Evolutionary conservation across 2,113 vertebrate genomes (phyloP).

Genomic region (Eptesicus fuscus): DNA sequence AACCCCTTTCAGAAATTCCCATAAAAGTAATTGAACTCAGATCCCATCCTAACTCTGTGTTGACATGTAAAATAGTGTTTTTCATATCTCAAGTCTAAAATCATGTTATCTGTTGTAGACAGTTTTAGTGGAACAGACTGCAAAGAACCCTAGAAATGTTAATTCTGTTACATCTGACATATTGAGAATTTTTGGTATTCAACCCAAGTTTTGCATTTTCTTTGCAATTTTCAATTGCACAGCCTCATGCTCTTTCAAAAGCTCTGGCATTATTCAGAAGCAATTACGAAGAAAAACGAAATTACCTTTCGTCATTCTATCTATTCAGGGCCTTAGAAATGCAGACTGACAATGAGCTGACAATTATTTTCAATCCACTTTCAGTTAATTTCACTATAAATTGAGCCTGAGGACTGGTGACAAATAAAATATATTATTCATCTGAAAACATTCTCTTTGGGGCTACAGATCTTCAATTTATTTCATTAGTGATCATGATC

Average conservation of each 20-base stretch:
- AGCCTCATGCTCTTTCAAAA: conserved; percentile 71
- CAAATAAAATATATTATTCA: conserved; percentile 77
- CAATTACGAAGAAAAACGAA: conserved; percentile 76
- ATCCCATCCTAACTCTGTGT: not conserved
- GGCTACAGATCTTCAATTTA: conserved; percentile 43
- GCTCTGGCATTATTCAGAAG: conserved; percentile 73
- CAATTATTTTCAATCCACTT: conserved; percentile 76
- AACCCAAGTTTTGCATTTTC: conserved; percentile 66
- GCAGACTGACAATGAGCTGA: conserved; percentile 62
- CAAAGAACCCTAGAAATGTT: conserved; percentile 62
- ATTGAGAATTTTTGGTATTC: conserved; percentile 70
- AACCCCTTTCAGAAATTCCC: conserved; percentile 26
- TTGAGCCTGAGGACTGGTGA: conserved; percentile 70
- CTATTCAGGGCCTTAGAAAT: conserved; percentile 62
- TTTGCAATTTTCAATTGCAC: conserved; percentile 67
- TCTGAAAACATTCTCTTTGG: conserved; percentile 72
- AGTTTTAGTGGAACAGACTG: conserved; percentile 61
- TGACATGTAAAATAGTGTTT: conserved; percentile 20
- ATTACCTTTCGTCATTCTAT: conserved; percentile 70
- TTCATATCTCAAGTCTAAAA: conserved; percentile 60
- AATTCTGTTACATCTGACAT: conserved; percentile 72
- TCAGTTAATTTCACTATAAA: conserved; percentile 77
- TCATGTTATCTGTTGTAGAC: conserved; percentile 67
- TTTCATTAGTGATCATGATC: conserved; percentile 73
- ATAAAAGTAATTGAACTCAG: conserved; percentile 1